These are phyloP conservation scores for Diplodus sargus DNA, from an alignment of 2,797 vertebrate genomes.

Conservation along the genomic window DNA sequence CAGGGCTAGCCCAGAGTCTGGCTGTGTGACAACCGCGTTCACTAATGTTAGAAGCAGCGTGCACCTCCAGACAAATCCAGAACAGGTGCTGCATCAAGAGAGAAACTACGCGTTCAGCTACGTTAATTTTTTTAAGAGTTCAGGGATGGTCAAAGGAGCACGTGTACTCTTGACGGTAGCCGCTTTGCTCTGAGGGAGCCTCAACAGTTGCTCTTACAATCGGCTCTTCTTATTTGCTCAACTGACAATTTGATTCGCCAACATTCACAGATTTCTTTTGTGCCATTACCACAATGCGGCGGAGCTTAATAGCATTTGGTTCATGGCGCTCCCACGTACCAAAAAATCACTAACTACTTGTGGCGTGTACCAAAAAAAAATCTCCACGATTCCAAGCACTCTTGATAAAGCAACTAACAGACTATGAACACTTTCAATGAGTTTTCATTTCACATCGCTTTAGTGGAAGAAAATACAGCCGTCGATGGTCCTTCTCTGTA, in stretches of 20 bases:
- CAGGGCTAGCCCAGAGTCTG: constrained; percentile 45
- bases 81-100: constrained; percentile 33
- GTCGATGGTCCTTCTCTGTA: background rate
- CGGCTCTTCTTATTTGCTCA: background rate
- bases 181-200: too few species aligned
- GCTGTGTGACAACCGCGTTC: constrained; percentile 34
- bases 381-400: background rate
- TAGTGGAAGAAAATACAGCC: background rate
- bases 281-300: background rate
- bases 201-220: background rate
- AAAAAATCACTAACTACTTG: background rate
- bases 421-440: background rate
- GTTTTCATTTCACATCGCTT: background rate
- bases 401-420: background rate
- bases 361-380: background rate
- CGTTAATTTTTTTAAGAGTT: background rate
- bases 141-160: background rate
- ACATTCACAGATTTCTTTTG: background rate
- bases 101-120: background rate
- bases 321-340: background rate
- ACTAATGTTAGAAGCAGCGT: constrained; percentile 19
- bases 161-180: background rate
- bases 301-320: background rate
- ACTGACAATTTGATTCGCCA: background rate
- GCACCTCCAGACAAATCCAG: constrained; percentile 14